These are phyloP conservation scores for Ceyx cyanopectus DNA, from an alignment of 2,113 vertebrate genomes.

Conservation along the genomic window DNA sequence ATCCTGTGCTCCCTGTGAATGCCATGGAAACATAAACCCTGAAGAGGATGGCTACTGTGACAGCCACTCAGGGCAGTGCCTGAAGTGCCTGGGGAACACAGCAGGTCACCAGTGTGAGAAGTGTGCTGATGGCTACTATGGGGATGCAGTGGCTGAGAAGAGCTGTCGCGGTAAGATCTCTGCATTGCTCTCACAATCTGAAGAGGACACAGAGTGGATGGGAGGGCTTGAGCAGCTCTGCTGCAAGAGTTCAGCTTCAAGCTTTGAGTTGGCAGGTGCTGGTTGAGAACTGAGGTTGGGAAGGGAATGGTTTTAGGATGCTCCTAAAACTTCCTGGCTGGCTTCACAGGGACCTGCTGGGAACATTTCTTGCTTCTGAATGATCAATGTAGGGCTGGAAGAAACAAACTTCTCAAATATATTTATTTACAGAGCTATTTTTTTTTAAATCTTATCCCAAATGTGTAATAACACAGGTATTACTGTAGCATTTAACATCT, in stretches of 20 bases:
- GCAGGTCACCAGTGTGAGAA: constrained; percentile 85
- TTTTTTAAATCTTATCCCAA: not conserved
- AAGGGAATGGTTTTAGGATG: not conserved
- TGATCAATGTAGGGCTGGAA: not conserved
- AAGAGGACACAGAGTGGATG: not conserved
- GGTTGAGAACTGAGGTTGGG: not conserved
- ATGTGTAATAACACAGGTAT: not conserved
- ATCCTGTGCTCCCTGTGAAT: constrained; percentile 84
- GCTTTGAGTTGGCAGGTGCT: not conserved
- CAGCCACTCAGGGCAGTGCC: constrained; percentile 83
- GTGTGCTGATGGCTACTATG: constrained; percentile 87
- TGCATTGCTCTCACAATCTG: not conserved
- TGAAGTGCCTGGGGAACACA: constrained; percentile 87
- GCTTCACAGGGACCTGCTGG: not conserved
- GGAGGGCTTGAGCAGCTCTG: not conserved
- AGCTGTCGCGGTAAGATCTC: constrained; percentile 83
- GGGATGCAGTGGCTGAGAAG: constrained; percentile 85
- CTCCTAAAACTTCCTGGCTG: not conserved
- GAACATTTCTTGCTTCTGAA: not conserved
- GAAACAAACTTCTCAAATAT: not conserved
- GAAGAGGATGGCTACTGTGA: constrained; percentile 84
- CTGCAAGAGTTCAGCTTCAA: not conserved
- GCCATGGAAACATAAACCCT: constrained; percentile 85
- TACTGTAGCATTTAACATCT: not conserved
- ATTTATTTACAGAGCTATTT: not conserved